Percentiles rank a stretch among this genome's conserved stretches.
Conservation (phyloP, 2,888 invertebrate genomes). For the Drosophila picticornis region DNA sequence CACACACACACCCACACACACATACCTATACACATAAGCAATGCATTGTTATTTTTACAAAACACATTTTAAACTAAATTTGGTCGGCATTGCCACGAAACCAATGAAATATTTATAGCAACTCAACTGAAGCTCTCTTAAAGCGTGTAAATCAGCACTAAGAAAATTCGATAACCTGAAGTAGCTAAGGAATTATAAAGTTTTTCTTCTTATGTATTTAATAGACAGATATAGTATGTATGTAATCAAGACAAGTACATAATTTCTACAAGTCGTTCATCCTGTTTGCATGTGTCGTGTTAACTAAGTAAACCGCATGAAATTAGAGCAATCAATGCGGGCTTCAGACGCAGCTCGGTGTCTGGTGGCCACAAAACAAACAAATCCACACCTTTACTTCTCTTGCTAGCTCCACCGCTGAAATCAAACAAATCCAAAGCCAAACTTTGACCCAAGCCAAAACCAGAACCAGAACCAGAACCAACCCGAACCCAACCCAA, state of each 20-base stretch:
- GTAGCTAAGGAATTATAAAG: neutral
- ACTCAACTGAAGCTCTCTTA: neutral
- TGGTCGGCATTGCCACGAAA: neutral
- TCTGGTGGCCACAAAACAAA: constrained; percentile 6
- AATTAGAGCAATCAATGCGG: constrained; percentile 48
- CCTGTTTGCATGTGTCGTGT: constrained; percentile 10
- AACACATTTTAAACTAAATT: neutral
- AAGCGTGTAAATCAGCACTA: neutral
- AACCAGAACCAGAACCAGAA: neutral
- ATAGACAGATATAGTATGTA: neutral
- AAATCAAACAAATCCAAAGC: constrained; percentile 17
- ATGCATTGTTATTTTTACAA: neutral
- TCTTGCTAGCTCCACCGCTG: neutral
- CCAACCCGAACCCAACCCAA: constrained; percentile 8
- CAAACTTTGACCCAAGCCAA: constrained; percentile 49
- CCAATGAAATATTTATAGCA: neutral
- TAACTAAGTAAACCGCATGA: constrained; percentile 40
- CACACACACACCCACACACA: no score
- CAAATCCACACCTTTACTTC: neutral
- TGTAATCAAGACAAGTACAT: neutral
- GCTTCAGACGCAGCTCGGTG: constrained; percentile 1
- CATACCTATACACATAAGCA: neutral
- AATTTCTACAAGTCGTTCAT: neutral
- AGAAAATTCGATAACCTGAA: neutral
- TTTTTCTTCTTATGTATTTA: neutral